Conservation (phyloP, 1,140 invertebrate species). For the Eufriesea mexicana region DNA sequence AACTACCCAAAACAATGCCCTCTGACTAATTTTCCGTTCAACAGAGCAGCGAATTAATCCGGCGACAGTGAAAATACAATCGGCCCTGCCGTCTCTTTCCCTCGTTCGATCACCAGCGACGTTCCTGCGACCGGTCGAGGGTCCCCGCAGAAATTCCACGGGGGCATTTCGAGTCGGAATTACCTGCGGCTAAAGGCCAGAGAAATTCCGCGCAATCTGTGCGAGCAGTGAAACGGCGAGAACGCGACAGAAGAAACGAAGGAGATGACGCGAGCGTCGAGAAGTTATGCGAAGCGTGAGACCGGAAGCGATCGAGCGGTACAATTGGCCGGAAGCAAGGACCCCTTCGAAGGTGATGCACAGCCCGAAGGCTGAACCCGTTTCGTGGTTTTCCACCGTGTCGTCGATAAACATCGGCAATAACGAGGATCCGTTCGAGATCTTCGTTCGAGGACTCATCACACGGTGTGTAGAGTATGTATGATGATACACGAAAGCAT, state of each 20-base stretch:
- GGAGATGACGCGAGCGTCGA: conserved; percentile 44
- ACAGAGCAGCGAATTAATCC: conserved; percentile 5
- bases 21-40: conserved; percentile 19
- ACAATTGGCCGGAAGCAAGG: conserved; percentile 67
- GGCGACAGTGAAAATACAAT: conserved; percentile 18
- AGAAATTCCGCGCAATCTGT: conserved; percentile 56
- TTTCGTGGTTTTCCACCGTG: conserved; percentile 9
- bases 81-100: background rate
- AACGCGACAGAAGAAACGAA: conserved; percentile 30
- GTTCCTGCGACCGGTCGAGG: background rate
- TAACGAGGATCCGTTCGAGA: conserved; percentile 10
- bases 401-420: conserved; percentile 48
- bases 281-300: conserved; percentile 67
- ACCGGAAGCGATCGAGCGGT: conserved; percentile 68
- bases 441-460: background rate
- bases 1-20: background rate
- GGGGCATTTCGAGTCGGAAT: conserved; percentile 16
- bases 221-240: conserved; percentile 22
- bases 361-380: conserved; percentile 27
- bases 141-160: conserved; percentile 37
- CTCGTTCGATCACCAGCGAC: background rate
- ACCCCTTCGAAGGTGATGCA: conserved; percentile 57
- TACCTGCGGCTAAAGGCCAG: conserved; percentile 16
- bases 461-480: no score
- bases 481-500: no score